These are phyloP conservation scores for Heterotilapia buettikoferi DNA, from an alignment of 2,113 vertebrate species.

Conservation along the genomic window DNA sequence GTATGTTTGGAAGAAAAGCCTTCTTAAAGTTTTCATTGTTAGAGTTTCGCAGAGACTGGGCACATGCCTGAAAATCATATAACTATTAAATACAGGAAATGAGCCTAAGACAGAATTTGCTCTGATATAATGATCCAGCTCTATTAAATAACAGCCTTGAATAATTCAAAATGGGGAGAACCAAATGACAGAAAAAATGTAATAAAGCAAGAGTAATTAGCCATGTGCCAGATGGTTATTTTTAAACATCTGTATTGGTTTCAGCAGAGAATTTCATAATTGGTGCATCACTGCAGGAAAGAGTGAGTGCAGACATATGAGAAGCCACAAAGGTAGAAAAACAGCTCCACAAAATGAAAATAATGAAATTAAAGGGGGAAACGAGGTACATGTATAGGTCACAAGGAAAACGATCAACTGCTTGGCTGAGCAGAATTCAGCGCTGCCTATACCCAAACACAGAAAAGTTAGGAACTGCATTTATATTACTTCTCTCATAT, in stretches of 20 bases:
- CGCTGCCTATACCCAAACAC: neutral
- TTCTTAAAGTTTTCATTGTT: constrained; percentile 66
- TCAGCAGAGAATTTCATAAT: neutral
- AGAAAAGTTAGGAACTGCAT: neutral
- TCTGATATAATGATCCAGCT: neutral
- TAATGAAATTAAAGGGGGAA: neutral
- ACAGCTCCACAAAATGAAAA: neutral
- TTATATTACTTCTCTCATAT: neutral
- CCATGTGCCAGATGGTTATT: neutral
- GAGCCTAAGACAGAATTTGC: neutral
- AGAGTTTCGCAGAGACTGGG: constrained; percentile 60
- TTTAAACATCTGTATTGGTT: neutral
- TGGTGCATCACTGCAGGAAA: neutral
- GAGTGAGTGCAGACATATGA: neutral
- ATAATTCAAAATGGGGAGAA: too few relatives aligned
- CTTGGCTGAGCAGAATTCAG: neutral
- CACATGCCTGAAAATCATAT: constrained; percentile 69
- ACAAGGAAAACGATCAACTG: neutral
- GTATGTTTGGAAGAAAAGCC: constrained; percentile 77
- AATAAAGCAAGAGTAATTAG: neutral
- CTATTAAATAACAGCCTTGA: neutral
- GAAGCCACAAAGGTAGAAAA: neutral
- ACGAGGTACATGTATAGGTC: neutral
- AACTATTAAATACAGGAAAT: neutral
- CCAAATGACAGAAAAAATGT: too few relatives aligned